A percentile compares a stretch with the other conserved stretches of the same genome.
phyloP scores from a whole-genome alignment of 2,888 invertebrate species.

The Calliscelio sp. region DNA sequence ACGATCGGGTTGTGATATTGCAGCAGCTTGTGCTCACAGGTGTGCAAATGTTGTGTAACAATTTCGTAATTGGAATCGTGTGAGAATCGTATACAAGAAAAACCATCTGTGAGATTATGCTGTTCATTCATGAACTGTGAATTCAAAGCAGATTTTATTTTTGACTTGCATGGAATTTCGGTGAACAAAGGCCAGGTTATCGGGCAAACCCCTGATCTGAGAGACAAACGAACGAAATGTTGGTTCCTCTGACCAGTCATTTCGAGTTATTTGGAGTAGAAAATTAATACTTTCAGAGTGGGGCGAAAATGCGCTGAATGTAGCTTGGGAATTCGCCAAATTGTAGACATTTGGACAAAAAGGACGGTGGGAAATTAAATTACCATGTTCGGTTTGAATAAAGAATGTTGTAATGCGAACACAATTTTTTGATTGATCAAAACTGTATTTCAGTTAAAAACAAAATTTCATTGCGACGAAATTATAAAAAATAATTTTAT shows the following conservation, averaged over 20 bases:
- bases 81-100: conserved; percentile 42
- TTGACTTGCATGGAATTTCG: no score
- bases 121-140: conserved; percentile 43
- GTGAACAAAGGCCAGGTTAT: no score
- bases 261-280: conserved; percentile 36
- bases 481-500: no score
- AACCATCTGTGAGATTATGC: conserved; percentile 22
- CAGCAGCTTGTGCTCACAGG: conserved; percentile 51
- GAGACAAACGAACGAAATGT: background rate
- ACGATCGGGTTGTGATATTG: conserved; percentile 64
- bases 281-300: conserved; percentile 41
- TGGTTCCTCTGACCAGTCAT: background rate
- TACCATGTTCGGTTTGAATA: conserved; percentile 26
- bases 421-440: background rate
- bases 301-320: conserved; percentile 14
- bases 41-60: conserved; percentile 63
- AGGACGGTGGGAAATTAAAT: conserved; percentile 43
- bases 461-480: no score
- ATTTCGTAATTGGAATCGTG: conserved; percentile 65
- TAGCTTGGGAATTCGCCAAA: conserved; percentile 51
- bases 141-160: conserved; percentile 9
- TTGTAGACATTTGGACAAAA: conserved; percentile 35
- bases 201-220: background rate
- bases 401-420: conserved; percentile 11
- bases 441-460: no score